A percentile compares a stretch with the other conserved stretches of the same genome.
phyloP scores from a whole-genome alignment of 2,888 invertebrate genomes.

The Aromia moschata region DNA sequence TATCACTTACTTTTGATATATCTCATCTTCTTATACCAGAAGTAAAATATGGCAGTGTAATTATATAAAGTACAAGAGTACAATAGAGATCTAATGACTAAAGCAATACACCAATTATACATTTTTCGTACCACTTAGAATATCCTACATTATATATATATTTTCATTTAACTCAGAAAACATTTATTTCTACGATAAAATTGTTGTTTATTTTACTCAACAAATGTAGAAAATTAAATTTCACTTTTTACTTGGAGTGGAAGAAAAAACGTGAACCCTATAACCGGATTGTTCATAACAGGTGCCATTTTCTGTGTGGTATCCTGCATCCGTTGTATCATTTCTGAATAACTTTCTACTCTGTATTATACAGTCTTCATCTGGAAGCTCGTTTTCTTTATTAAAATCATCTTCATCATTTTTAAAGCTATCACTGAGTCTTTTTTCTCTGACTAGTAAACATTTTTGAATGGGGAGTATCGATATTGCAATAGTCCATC shows the following conservation, averaged over 20 bases:
- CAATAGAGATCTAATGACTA: constrained; percentile 2
- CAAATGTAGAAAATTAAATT: background rate
- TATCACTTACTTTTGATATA: constrained; percentile 5
- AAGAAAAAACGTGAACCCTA: constrained; percentile 53
- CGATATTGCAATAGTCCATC: constrained; percentile 57
- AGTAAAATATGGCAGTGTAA: constrained; percentile 18
- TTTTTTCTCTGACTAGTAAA: constrained; percentile 59
- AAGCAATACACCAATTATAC: background rate
- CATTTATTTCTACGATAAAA: no score
- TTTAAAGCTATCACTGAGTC: constrained; percentile 60
- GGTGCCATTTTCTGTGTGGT: constrained; percentile 51
- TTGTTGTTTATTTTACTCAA: no score
- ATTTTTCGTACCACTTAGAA: background rate
- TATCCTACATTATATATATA: no score
- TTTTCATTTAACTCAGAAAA: no score
- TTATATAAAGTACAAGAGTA: constrained; percentile 3
- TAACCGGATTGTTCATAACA: constrained; percentile 43
- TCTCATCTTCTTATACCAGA: background rate
- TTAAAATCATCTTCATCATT: constrained; percentile 45
- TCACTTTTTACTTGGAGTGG: constrained; percentile 56
- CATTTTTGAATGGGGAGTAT: constrained; percentile 58
- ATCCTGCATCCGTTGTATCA: constrained; percentile 55
- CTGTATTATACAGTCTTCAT: constrained; percentile 32
- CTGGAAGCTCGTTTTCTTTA: constrained; percentile 39
- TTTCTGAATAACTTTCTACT: constrained; percentile 45